phyloP scores from a whole-genome alignment of 2,888 invertebrate species.

The Phrixothrix hirtus region DNA sequence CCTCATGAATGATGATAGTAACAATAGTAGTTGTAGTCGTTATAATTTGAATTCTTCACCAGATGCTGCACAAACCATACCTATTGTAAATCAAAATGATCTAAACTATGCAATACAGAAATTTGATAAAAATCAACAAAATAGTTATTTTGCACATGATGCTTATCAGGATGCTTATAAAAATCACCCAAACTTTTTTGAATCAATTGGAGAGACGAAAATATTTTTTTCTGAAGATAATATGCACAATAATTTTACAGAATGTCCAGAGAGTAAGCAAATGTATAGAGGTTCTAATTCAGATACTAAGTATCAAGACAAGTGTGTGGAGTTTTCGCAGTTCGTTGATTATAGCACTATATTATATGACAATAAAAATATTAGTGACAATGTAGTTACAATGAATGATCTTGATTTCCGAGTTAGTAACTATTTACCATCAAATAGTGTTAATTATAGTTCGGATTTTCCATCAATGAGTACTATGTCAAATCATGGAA shows the following conservation, averaged over 20 bases:
- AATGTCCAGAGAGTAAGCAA: constrained; percentile 28
- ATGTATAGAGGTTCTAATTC: constrained; percentile 27
- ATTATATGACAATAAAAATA: constrained; percentile 47
- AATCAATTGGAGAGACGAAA: constrained; percentile 35
- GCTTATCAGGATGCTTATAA: constrained; percentile 29
- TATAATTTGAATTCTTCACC: constrained; percentile 59
- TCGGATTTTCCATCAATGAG: constrained; percentile 29
- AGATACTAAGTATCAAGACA: constrained; percentile 36
- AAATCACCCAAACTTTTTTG: constrained; percentile 31
- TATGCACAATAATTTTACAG: constrained; percentile 18
- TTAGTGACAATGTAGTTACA: constrained; percentile 43
- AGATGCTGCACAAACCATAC: constrained; percentile 55
- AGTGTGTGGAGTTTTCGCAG: constrained; percentile 47
- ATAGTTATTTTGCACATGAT: constrained; percentile 23
- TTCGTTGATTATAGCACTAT: constrained; percentile 51
- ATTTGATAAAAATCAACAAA: constrained; percentile 32
- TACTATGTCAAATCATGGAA: constrained; percentile 11
- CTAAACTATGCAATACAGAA: constrained; percentile 39
- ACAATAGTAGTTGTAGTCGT: constrained; percentile 51
- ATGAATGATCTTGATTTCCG: constrained; percentile 53
- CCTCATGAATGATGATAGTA: constrained; percentile 58
- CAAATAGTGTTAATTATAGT: constrained; percentile 31
- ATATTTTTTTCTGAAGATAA: constrained; percentile 42
- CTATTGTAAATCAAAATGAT: constrained; percentile 39
- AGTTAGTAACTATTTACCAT: constrained; percentile 42